phyloP scores from a whole-genome alignment of 2,888 invertebrate species.

The Cataglyphis rosenhaueri region DNA sequence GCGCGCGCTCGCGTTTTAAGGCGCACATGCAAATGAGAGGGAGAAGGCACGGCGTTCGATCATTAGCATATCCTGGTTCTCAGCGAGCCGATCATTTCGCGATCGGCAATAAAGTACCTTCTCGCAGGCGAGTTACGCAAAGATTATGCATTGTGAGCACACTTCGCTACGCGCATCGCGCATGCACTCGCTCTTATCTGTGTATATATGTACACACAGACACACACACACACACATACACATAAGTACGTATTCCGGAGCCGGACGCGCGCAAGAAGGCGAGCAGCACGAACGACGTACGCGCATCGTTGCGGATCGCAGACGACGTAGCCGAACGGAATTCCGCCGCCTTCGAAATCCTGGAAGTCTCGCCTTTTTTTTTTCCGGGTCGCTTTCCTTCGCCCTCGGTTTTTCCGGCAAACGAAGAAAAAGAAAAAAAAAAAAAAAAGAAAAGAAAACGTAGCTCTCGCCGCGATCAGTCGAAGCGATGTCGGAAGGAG shows the following conservation, averaged over 20 bases:
- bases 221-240: too few relatives aligned
- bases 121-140: conserved; percentile 67
- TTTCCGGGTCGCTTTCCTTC: background rate
- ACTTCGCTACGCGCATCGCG: background rate
- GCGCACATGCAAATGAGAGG: background rate
- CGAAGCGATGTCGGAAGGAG: too few relatives aligned
- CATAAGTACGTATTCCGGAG: conserved; percentile 30
- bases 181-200: background rate
- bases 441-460: background rate
- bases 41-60: conserved; percentile 13
- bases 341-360: conserved; percentile 65
- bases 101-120: conserved; percentile 63
- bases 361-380: conserved; percentile 48
- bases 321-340: conserved; percentile 70
- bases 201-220: too few relatives aligned
- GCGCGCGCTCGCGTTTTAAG: background rate
- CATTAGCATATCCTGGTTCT: conserved; percentile 70
- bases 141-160: conserved; percentile 60
- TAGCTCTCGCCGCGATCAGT: background rate
- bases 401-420: background rate
- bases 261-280: conserved; percentile 57
- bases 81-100: conserved; percentile 65
- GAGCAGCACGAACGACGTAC: conserved; percentile 54
- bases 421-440: background rate
- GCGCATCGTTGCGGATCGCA: conserved; percentile 61